phyloP scores from a whole-genome alignment of 2,113 vertebrate genomes.

The Rhinolophus ferrumequinum region DNA sequence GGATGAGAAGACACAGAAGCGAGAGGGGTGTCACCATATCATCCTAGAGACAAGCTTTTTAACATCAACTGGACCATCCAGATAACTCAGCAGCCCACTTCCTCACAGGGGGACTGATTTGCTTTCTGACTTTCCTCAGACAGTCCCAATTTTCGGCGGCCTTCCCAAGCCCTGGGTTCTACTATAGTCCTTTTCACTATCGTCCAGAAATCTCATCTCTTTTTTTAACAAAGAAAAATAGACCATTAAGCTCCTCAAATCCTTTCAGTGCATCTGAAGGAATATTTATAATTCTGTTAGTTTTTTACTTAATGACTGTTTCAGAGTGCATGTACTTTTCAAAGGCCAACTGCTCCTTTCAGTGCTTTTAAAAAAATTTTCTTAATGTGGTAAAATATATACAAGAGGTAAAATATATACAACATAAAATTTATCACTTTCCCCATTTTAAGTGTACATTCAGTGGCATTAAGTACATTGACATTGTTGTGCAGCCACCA shows the following conservation, averaged over 20 bases:
- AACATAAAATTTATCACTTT: background rate
- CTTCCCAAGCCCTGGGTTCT: no score
- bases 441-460: background rate
- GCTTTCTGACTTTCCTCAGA: background rate
- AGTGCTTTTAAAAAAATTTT: background rate
- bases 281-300: background rate
- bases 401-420: background rate
- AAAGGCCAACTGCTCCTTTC: background rate
- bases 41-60: background rate
- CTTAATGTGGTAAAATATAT: background rate
- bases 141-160: background rate
- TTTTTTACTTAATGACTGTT: background rate
- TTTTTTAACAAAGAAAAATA: background rate
- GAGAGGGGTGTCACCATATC: accelerated
- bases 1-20: background rate
- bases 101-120: background rate
- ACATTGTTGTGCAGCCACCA: no score
- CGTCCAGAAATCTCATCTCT: background rate
- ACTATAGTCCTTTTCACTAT: background rate
- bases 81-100: no score
- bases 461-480: no score
- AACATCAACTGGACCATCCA: accelerated
- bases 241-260: background rate
- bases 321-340: background rate
- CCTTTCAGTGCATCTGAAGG: background rate